Conservation (phyloP, 2,888 invertebrate species). For the Salticus scenicus region DNA sequence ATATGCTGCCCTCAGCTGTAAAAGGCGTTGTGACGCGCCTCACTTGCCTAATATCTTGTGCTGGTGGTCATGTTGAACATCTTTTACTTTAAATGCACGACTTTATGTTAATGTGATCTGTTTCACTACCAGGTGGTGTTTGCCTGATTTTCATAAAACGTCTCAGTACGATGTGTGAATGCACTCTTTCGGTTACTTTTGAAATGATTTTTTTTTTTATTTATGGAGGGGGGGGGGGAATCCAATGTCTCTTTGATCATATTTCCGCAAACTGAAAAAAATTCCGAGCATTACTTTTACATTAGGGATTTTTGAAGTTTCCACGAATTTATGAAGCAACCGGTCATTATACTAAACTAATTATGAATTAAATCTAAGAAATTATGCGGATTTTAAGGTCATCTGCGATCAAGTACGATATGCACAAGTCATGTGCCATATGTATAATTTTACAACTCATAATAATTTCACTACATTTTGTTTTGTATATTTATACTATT, state of each 20-base stretch:
- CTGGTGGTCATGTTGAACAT: background rate
- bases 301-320: background rate
- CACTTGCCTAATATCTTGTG: background rate
- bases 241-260: background rate
- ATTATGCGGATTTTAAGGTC: too few species aligned
- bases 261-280: background rate
- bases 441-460: too few species aligned
- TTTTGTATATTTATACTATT: too few species aligned
- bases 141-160: background rate
- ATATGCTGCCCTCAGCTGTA: background rate
- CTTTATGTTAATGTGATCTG: background rate
- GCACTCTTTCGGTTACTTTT: background rate
- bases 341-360: background rate
- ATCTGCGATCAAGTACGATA: too few species aligned
- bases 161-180: too few species aligned
- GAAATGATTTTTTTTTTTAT: background rate
- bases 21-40: background rate
- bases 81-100: background rate
- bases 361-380: too few species aligned
- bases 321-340: background rate
- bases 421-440: too few species aligned
- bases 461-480: too few species aligned
- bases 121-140: background rate
- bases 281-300: background rate
- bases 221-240: background rate